A percentile compares a stretch with the other conserved stretches of the same genome.
These are phyloP conservation scores for Lycodopsis pacificus DNA, from an alignment of 2,797 vertebrate species.

Conservation along the genomic window DNA sequence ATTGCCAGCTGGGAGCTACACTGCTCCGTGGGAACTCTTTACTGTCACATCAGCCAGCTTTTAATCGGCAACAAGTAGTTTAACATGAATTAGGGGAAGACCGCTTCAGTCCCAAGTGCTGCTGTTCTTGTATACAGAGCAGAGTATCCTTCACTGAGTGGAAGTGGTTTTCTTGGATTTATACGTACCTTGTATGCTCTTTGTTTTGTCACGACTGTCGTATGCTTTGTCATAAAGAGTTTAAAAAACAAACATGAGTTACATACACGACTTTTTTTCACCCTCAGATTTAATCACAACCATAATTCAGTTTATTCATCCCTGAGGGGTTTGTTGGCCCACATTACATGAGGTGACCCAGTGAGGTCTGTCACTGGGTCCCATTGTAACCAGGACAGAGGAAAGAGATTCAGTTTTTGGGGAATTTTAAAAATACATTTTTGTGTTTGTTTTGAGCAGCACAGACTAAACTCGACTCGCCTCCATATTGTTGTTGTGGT, in stretches of 20 bases:
- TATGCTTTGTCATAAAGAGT: conserved; percentile 41
- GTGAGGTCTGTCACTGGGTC: neutral
- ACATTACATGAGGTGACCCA: neutral
- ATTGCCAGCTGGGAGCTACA: conserved; percentile 1
- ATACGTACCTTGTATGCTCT: conserved; percentile 42
- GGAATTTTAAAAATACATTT: neutral
- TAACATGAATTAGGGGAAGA: neutral
- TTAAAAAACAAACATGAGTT: neutral
- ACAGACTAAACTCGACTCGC: neutral
- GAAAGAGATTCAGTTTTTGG: neutral
- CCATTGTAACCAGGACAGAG: neutral
- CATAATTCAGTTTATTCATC: neutral
- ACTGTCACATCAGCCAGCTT: neutral
- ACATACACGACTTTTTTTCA: neutral
- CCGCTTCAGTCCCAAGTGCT: neutral
- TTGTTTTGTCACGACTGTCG: conserved; percentile 40
- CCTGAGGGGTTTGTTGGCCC: neutral
- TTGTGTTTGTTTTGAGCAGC: neutral
- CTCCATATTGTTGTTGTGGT: neutral
- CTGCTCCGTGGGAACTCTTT: neutral
- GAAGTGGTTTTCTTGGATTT: conserved; percentile 20
- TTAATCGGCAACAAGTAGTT: neutral
- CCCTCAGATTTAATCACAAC: fast-evolving
- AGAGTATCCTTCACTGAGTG: conserved; percentile 16
- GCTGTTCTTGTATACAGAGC: conserved; percentile 10